These are phyloP conservation scores for Archaeoteleia sp. DNA, from an alignment of 2,888 invertebrate genomes.

Conservation along the genomic window DNA sequence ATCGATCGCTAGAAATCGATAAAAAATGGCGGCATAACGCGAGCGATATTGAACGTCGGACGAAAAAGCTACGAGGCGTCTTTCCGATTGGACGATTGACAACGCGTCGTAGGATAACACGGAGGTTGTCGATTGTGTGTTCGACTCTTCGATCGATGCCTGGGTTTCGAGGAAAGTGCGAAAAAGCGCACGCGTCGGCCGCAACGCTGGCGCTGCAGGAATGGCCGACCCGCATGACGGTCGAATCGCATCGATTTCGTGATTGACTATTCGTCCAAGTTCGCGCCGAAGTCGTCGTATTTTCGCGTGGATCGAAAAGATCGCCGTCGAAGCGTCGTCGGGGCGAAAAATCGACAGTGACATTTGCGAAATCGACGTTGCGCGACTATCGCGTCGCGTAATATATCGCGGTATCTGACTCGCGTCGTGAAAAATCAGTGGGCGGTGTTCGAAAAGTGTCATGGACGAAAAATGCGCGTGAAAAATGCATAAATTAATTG, in stretches of 20 bases:
- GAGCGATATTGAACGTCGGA: constrained; percentile 16
- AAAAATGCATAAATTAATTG: background rate
- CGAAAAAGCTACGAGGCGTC: too few species aligned
- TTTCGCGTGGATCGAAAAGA: too few species aligned
- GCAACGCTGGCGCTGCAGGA: constrained; percentile 29
- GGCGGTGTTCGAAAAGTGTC: background rate
- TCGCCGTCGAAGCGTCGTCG: too few species aligned
- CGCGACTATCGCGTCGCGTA: too few species aligned
- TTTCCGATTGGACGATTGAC: too few species aligned
- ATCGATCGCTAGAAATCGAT: too few species aligned
- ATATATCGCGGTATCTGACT: too few species aligned
- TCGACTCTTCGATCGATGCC: constrained; percentile 48
- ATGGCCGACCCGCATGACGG: constrained; percentile 26
- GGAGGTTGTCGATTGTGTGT: constrained; percentile 35
- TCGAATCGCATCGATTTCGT: constrained; percentile 48
- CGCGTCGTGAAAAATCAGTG: too few species aligned
- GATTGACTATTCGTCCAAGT: constrained; percentile 38
- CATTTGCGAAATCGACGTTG: too few species aligned
- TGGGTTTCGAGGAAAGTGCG: constrained; percentile 2
- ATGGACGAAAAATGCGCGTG: too few species aligned
- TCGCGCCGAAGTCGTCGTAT: constrained; percentile 33
- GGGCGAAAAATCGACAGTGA: too few species aligned
- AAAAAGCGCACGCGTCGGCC: constrained; percentile 34
- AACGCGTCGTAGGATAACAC: constrained; percentile 4
- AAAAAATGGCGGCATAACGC: too few species aligned